A percentile compares a stretch with the other conserved stretches of the same genome.
phyloP scores from a whole-genome alignment of 1,140 invertebrate species.

The Ceratosolen fusciceps region DNA sequence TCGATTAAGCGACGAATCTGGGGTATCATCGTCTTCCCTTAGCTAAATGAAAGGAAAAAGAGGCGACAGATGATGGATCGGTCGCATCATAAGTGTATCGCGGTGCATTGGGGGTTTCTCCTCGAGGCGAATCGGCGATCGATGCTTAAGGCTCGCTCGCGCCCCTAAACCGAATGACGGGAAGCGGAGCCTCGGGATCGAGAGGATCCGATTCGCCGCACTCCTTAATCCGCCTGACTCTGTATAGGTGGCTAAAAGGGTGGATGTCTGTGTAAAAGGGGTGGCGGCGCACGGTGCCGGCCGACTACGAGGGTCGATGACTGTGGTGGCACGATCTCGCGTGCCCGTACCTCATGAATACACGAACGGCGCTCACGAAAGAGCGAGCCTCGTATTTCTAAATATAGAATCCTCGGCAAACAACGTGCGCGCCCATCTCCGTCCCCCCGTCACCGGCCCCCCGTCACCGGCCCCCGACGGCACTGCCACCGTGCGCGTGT shows the following conservation, averaged over 20 bases:
- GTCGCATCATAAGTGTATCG: too few species aligned
- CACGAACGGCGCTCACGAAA: conserved; percentile 36
- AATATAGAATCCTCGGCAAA: conserved; percentile 61
- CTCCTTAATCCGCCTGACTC: neutral
- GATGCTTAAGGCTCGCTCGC: neutral
- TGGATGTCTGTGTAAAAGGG: conserved; percentile 46
- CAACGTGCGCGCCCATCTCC: conserved; percentile 4
- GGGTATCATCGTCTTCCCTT: too few species aligned
- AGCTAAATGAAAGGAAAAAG: too few species aligned
- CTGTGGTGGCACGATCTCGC: conserved; percentile 60
- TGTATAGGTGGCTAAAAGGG: neutral
- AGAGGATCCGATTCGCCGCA: neutral
- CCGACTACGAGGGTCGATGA: conserved; percentile 60
- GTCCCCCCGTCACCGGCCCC: too few species aligned
- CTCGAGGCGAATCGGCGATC: too few species aligned
- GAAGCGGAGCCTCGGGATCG: neutral
- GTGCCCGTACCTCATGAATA: conserved; percentile 64
- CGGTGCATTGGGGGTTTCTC: too few species aligned
- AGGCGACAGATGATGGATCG: too few species aligned
- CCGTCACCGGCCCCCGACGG: too few species aligned
- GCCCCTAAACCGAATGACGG: neutral
- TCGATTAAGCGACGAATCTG: too few species aligned
- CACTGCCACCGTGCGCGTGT: too few species aligned
- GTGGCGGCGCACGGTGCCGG: conserved; percentile 49
- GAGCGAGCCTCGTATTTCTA: conserved; percentile 51